Base-by-base conservation (phyloP, 2,113 vertebrate species). In the Lycocorax pyrrhopterus region DNA sequence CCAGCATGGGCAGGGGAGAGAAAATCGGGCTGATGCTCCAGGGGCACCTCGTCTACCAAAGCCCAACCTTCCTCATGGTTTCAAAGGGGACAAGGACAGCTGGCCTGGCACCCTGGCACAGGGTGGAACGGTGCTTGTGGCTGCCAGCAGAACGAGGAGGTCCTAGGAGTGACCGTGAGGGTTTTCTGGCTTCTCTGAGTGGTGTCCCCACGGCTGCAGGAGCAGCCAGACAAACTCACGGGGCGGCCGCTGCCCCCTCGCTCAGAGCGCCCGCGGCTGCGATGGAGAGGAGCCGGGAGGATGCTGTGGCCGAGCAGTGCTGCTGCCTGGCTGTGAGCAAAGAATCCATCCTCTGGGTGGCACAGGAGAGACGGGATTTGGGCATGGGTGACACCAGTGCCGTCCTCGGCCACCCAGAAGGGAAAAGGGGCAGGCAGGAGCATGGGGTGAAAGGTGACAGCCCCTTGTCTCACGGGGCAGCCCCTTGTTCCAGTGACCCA, bases 111-210 rank as follows among this genome's bases (percentile, higher is more conserved):
- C 22, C 64, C 15, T 1, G 9, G 55, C 2, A 4, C 9, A 20
- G 16, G 12, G 29, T 74, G 60, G 0, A 3, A 6, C 0, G 1
- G 59, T 66, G 37, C 30, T 78, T n/a, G 27, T 62, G 69, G 53
- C 73, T 85, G 66, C 23, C 1, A 6, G 86, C 33, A 47, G 77
- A 64, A 44, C 52, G 39, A 55, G 51, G 52, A 43, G 22, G n/a
- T 47, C 19, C 35, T 1, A 1, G 52, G 35, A 72, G 62, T 10
- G 25, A 39, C 17, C 0, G 0, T n/a, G 67, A 76, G 21, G 26
- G 43, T 52, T 69, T 71, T 32, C 21, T 33, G 32, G 87, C 59
- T 46, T 26, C 33, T 66, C 39, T 6, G 6, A 84, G 66, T 15
- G 14, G 37, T 35, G 30, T 47, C 52, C 69, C 47, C 55, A 29